These are phyloP conservation scores for Argyrosomus regius DNA, from an alignment of 2,797 vertebrate genomes.

Conservation along the genomic window DNA sequence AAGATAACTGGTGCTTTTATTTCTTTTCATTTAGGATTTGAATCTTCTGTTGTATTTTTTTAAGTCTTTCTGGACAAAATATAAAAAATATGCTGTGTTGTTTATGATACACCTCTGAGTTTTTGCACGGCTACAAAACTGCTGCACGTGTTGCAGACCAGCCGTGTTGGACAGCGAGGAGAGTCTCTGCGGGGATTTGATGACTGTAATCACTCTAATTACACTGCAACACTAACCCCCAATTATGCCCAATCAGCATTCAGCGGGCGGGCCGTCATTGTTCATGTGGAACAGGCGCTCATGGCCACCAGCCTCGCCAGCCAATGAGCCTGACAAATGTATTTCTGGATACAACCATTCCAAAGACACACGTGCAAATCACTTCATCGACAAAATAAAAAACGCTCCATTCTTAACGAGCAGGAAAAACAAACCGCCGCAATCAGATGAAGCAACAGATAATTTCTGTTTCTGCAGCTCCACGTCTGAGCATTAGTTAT, in stretches of 20 bases:
- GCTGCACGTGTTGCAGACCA: not conserved
- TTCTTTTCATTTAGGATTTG: constrained; percentile 6
- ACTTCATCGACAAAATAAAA: constrained; percentile 8
- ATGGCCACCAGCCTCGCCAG: not conserved
- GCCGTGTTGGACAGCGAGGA: not conserved
- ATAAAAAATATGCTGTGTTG: not conserved
- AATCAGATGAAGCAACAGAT: not conserved
- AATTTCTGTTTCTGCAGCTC: not conserved
- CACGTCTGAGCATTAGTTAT: constrained; percentile 3
- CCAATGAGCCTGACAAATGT: not conserved
- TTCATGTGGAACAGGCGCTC: not conserved
- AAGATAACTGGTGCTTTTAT: not conserved
- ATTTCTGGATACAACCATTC: not conserved
- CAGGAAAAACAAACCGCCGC: no score
- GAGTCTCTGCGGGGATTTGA: constrained; percentile 37
- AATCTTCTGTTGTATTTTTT: not conserved
- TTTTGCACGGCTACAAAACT: not conserved
- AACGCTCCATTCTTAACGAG: constrained; percentile 1
- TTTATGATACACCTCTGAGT: not conserved
- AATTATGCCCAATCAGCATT: constrained; percentile 63
- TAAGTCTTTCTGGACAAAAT: no score
- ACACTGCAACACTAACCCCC: constrained; percentile 40
- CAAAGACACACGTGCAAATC: not conserved
- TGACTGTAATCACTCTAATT: constrained; percentile 66
- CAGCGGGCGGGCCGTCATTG: constrained; percentile 25